Evolutionary conservation across 2,888 invertebrate species (phyloP), one percentile per base, ranked within the genome.

Genomic region (Zhuqinia jingwanae): DNA sequence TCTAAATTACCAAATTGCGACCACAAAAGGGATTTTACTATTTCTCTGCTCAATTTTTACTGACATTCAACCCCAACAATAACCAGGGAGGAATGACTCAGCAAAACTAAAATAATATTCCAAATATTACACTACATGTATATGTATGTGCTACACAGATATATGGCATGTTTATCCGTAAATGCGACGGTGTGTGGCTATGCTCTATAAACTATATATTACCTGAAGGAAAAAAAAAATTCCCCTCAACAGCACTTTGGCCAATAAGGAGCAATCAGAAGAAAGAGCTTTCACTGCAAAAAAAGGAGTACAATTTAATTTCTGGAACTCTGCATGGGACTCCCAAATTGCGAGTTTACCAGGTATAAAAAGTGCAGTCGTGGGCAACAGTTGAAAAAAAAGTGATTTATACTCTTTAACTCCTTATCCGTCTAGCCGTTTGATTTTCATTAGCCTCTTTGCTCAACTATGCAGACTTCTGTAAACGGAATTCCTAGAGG

Each of bases 341-440:
- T 27, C 3, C 56, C 3, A n/a, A 36, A 3, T 36, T 36, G 36
- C 36, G 3, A 68, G 45, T 0, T 11, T 1, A 10, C 17, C 10
- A 10, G 63, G 30, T 6, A 27, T n/a, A 36, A 2, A 27, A n/a
- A 13, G 3, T 27, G 63, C 36, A 45, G 13, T n/a, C 22, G n/a
- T n/a, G 15, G 73, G 47, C 73, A 73, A 73, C 73, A 73, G 73
- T 73, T 73, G 50, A 45, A 79, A 42, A 79, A 50, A 65, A 78
- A 53, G 65, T 65, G 79, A 79, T 79, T 78, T 65, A 79, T 79
- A 13, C 13, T 11, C 25, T 25, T 65, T 45, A 30, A 42, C 45
- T 63, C 11, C 77, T 77, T 77, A 60, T 63, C 45, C 78, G 50
- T 50, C 65, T 47, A 79, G 22, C 22, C 10, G 25, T 13, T 36